Percentiles rank a stretch among this genome's conserved stretches.
Evolutionary conservation across 2,113 vertebrate species (phyloP).

Genomic region (Balaeniceps rex): DNA sequence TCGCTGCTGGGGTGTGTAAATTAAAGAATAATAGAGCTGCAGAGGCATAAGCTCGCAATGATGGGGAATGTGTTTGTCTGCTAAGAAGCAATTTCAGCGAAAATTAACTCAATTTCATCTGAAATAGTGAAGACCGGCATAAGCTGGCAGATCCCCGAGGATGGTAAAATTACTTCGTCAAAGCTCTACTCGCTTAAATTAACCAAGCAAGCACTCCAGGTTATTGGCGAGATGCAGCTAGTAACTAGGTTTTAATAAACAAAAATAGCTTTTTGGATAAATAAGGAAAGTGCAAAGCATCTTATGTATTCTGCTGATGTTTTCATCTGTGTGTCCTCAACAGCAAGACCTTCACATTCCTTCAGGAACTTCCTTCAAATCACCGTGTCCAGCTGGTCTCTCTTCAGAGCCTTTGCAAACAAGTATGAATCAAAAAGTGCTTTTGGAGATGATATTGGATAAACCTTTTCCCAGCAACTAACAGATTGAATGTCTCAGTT

Average conservation of each 20-base stretch:
- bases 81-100: conserved; percentile 83
- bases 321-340: conserved; percentile 22
- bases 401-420: not conserved
- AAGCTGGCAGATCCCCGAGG: conserved; percentile 78
- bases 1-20: conserved; percentile 69
- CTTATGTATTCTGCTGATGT: conserved; percentile 38
- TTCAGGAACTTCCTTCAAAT: not conserved
- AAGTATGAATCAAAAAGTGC: not conserved
- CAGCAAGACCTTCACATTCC: conserved; percentile 24
- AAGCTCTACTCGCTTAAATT: conserved; percentile 81
- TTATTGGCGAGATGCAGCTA: conserved; percentile 74
- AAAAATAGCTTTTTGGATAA: conserved; percentile 76
- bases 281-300: conserved; percentile 60
- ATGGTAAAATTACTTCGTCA: conserved; percentile 81
- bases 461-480: not conserved
- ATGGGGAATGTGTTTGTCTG: conserved; percentile 82
- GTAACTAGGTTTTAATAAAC: conserved; percentile 80
- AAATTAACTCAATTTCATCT: conserved; percentile 85
- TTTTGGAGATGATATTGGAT: not conserved
- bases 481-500: not conserved
- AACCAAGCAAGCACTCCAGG: conserved; percentile 76
- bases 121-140: conserved; percentile 78
- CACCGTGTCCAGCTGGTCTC: not conserved
- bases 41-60: conserved; percentile 74
- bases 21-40: conserved; percentile 80